Conservation (phyloP, 2,113 vertebrate genomes). For the Leucosticte australis region DNA sequence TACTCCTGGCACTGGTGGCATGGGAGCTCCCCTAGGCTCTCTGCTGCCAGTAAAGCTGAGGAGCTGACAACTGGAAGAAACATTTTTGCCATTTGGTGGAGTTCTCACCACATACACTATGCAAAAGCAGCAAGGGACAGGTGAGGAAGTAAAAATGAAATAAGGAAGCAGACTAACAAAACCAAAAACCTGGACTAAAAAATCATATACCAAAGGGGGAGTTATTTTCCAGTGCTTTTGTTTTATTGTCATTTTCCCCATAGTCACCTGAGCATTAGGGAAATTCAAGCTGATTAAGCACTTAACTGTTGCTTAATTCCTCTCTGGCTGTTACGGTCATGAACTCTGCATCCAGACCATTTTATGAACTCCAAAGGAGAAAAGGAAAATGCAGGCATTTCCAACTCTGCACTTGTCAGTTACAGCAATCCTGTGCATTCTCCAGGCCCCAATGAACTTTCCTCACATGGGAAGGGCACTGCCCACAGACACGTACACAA, state of each 20-base stretch:
- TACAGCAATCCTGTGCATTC: not conserved
- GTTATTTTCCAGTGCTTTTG: not conserved
- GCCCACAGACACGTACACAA: not conserved
- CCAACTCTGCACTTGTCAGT: not conserved
- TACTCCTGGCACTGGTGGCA: not conserved
- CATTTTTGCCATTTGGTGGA: not conserved
- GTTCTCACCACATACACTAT: not conserved
- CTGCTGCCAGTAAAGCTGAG: not conserved
- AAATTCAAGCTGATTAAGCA: constrained; percentile 40
- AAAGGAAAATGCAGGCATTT: not conserved
- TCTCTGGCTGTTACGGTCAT: not conserved
- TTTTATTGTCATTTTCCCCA: not conserved
- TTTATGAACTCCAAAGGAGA: not conserved
- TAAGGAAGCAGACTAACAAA: not conserved
- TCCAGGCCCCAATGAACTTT: not conserved
- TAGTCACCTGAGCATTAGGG: not conserved
- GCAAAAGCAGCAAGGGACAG: not conserved
- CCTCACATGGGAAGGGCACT: not conserved
- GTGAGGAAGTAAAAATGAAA: not conserved
- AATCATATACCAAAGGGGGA: not conserved
- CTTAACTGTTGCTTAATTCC: constrained; percentile 16
- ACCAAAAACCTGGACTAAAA: not conserved
- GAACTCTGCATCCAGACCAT: not conserved
- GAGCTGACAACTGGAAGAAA: not conserved
- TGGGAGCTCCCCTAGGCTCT: not conserved